phyloP scores from a whole-genome alignment of 2,113 vertebrate genomes.

The Lucifuga dentata region DNA sequence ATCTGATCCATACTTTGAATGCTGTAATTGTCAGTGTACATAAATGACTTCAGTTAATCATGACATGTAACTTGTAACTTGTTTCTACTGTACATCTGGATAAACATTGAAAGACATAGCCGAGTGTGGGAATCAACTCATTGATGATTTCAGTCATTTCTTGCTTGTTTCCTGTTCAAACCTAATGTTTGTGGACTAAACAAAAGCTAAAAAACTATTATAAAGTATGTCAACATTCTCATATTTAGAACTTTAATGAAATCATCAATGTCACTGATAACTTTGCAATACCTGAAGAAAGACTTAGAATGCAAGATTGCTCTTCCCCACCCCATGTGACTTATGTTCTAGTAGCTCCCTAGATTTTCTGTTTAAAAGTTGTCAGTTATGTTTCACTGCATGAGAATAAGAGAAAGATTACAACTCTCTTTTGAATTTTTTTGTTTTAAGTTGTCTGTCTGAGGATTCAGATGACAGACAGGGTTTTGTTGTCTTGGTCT shows the following conservation, averaged over 20 bases:
- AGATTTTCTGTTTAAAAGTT: constrained; percentile 25
- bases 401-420: constrained; percentile 25
- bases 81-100: too few species aligned
- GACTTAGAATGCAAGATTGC: neutral
- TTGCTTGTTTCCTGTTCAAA: neutral
- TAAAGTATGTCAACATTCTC: neutral
- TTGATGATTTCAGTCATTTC: neutral
- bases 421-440: constrained; percentile 43
- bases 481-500: constrained; percentile 60
- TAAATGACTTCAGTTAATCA: too few species aligned
- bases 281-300: constrained; percentile 6
- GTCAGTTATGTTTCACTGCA: constrained; percentile 18
- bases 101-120: too few species aligned
- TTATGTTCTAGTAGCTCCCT: neutral
- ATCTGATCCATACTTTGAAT: too few species aligned
- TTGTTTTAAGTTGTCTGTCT: constrained; percentile 50
- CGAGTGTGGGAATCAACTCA: too few species aligned
- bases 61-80: neutral
- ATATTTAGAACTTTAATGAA: neutral
- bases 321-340: neutral
- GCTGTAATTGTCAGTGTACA: too few species aligned
- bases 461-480: constrained; percentile 59
- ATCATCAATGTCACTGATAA: neutral
- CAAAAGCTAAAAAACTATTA: too few species aligned
- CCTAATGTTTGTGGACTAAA: neutral